phyloP scores from a whole-genome alignment of 1,140 invertebrate species.

The Eueides isabella region DNA sequence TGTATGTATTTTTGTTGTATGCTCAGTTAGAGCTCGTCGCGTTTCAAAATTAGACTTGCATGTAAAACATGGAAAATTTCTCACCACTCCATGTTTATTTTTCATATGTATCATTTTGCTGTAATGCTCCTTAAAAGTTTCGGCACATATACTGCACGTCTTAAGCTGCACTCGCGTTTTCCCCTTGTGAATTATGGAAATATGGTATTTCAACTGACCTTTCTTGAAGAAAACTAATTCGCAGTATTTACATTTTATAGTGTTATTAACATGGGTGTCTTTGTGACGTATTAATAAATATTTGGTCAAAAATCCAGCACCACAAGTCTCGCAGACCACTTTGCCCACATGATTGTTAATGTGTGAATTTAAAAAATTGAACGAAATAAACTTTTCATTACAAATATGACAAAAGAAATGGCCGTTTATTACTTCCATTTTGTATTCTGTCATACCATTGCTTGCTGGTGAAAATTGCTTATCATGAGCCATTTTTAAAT shows the following conservation, averaged over 20 bases:
- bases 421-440: slow-evolving; percentile 44
- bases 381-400: slow-evolving; percentile 39
- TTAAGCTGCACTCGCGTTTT: slow-evolving; percentile 44
- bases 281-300: slow-evolving; percentile 72
- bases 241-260: slow-evolving; percentile 48
- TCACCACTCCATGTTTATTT: slow-evolving; percentile 50
- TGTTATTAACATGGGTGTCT: slow-evolving; percentile 55
- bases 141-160: slow-evolving; percentile 51
- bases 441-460: slow-evolving; percentile 62
- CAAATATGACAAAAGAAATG: slow-evolving; percentile 49
- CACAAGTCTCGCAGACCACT: slow-evolving; percentile 77
- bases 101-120: slow-evolving; percentile 59
- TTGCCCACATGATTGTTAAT: slow-evolving; percentile 70
- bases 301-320: slow-evolving; percentile 68
- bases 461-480: slow-evolving; percentile 41
- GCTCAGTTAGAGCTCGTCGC: slow-evolving; percentile 54
- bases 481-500: slow-evolving; percentile 50
- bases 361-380: slow-evolving; percentile 52
- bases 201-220: slow-evolving; percentile 57
- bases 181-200: slow-evolving; percentile 49
- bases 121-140: slow-evolving; percentile 58
- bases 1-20: slow-evolving; percentile 74
- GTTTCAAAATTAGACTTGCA: slow-evolving; percentile 51
- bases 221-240: slow-evolving; percentile 51
- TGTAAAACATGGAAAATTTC: slow-evolving; percentile 50